phyloP scores from a whole-genome alignment of 2,113 vertebrate genomes.

The Coregonus clupeaformis region DNA sequence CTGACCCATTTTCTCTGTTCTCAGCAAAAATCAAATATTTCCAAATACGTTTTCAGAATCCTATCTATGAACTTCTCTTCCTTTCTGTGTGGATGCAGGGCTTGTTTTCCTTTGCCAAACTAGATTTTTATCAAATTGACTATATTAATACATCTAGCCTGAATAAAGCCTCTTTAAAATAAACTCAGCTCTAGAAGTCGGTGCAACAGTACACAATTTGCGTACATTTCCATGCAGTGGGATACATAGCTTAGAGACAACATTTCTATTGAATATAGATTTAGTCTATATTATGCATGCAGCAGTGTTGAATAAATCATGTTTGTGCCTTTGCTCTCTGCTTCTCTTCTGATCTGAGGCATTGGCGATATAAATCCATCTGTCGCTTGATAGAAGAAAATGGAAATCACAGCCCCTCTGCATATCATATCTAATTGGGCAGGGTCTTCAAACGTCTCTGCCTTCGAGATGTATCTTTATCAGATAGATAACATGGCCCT shows the following conservation, averaged over 20 bases:
- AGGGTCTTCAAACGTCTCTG: slow-evolving; percentile 59
- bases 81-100: slow-evolving; percentile 43
- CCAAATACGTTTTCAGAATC: slow-evolving; percentile 65
- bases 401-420: slow-evolving; percentile 66
- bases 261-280: slow-evolving; percentile 54
- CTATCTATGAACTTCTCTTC: slow-evolving; percentile 55
- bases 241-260: slow-evolving; percentile 47
- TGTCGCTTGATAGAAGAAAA: slow-evolving; percentile 67
- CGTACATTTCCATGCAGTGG: slow-evolving; percentile 37
- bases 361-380: slow-evolving; percentile 69
- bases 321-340: slow-evolving; percentile 58
- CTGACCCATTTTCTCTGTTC: slow-evolving; percentile 64
- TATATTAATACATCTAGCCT: slow-evolving; percentile 57
- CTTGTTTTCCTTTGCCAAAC: slow-evolving; percentile 37
- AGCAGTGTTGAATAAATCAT: slow-evolving; percentile 62
- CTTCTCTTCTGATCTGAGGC: slow-evolving; percentile 60
- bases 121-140: slow-evolving; percentile 65
- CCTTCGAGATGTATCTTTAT: slow-evolving; percentile 59
- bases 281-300: slow-evolving; percentile 62
- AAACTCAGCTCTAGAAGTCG: slow-evolving; percentile 46
- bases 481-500: slow-evolving; percentile 43
- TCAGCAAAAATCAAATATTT: slow-evolving; percentile 67
- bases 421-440: slow-evolving; percentile 65
- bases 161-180: slow-evolving; percentile 45
- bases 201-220: slow-evolving; percentile 51